Percentiles rank a stretch among this genome's conserved stretches.
phyloP scores from a whole-genome alignment of 1,140 invertebrate genomes.

The Ooceraea biroi region DNA sequence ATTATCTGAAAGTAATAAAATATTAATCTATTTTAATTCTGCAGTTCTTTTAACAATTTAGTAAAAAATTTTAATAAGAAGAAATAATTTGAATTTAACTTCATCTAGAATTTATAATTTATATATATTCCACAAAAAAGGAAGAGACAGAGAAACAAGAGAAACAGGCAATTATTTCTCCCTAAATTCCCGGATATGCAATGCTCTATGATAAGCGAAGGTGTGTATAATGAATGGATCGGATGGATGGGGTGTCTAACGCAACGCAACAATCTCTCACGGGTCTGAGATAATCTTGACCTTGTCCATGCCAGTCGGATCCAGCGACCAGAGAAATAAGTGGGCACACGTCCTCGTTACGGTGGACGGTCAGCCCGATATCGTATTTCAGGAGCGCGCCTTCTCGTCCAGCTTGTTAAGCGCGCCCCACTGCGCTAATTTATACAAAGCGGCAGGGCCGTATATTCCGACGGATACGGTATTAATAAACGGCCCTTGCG shows the following conservation, averaged over 20 bases:
- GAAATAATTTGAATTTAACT: background rate
- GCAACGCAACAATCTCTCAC: conserved; percentile 14
- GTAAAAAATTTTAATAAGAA: background rate
- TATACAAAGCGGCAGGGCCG: conserved; percentile 60
- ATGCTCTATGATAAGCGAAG: background rate
- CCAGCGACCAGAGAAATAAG: conserved; percentile 33
- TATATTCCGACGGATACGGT: conserved; percentile 53
- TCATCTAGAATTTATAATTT: too few species aligned
- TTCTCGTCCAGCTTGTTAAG: conserved; percentile 60
- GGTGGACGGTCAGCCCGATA: conserved; percentile 47
- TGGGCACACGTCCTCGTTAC: conserved; percentile 57
- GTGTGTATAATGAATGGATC: background rate
- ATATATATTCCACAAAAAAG: too few species aligned
- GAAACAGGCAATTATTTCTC: background rate
- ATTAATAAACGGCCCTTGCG: conserved; percentile 67
- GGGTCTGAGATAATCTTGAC: conserved; percentile 18
- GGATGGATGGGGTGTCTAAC: background rate
- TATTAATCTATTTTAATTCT: background rate
- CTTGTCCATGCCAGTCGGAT: conserved; percentile 20
- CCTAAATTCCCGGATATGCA: background rate
- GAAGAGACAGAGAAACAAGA: too few species aligned
- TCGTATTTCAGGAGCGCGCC: conserved; percentile 38
- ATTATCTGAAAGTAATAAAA: too few species aligned
- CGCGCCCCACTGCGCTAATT: conserved; percentile 70
- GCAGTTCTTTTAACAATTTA: background rate